These are phyloP conservation scores for Chesias legatella DNA, from an alignment of 2,888 invertebrate genomes.

Conservation along the genomic window DNA sequence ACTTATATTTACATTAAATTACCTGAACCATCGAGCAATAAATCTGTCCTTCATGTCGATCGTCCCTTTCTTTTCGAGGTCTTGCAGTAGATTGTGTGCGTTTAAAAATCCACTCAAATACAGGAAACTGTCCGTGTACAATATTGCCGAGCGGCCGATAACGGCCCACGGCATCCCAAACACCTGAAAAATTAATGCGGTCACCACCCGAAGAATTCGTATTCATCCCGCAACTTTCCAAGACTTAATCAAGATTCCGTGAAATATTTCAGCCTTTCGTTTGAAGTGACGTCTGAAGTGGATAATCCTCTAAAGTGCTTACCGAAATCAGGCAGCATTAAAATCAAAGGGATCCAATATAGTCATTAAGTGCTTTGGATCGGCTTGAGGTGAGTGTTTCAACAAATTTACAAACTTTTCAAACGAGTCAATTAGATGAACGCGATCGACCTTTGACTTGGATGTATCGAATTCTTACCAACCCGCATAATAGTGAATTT, in stretches of 20 bases:
- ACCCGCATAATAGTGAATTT: slow-evolving; percentile 14
- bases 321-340: slow-evolving; percentile 26
- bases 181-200: slow-evolving; percentile 46
- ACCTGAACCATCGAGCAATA: slow-evolving; percentile 79
- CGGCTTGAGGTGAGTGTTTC: slow-evolving; percentile 24
- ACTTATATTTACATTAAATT: slow-evolving; percentile 10
- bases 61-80: slow-evolving; percentile 70
- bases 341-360: slow-evolving; percentile 31
- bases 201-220: slow-evolving; percentile 16
- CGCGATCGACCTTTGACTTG: slow-evolving; percentile 17
- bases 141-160: slow-evolving; percentile 80
- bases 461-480: slow-evolving; percentile 4
- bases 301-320: slow-evolving; percentile 29
- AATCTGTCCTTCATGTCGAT: slow-evolving; percentile 74
- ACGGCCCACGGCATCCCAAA: slow-evolving; percentile 81
- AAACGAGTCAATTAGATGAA: slow-evolving; percentile 22
- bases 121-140: slow-evolving; percentile 83
- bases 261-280: slow-evolving; percentile 21
- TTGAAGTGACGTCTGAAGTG: slow-evolving; percentile 20
- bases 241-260: slow-evolving; percentile 18
- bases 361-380: slow-evolving; percentile 30
- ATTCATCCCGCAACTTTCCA: slow-evolving; percentile 18
- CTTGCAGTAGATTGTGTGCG: slow-evolving; percentile 74
- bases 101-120: slow-evolving; percentile 81
- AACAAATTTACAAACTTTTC: slow-evolving; percentile 26